Base-by-base conservation (phyloP, 2,888 invertebrate species). In the Alloscopus bannaensis region DNA sequence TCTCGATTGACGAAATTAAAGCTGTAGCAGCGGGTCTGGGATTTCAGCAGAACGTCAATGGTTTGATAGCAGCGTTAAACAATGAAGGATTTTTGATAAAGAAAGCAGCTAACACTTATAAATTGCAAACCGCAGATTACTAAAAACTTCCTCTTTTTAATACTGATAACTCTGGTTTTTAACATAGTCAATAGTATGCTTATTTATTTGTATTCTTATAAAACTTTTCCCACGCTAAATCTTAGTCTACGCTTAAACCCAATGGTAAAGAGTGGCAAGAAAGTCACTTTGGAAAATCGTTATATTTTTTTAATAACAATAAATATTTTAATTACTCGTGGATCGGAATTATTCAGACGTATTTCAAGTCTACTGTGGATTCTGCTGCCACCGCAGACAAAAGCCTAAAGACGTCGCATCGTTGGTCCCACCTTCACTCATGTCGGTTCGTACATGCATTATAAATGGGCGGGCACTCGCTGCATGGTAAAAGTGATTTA, bases 21-120 rank as follows among this genome's bases (percentile, higher is more conserved):
- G 91, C 93, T 87, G 90, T 96, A 69, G 93, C 93, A 28, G 89
- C 90, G 85, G 90, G 91, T 6, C 91, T 91, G 0, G 93, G 92
- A 1, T 90, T 97, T 47, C 88, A 91, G 0, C 88, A 91, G 0
- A 93, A 93, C 87, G 91, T 95, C 83, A 90, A 90, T 60, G 91
- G 92, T 82, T 90, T 96, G 60, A 90, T 98, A 66, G 92, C 93
- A 84, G 91, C 93, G 40, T 91, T 97, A 85, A 97, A 98, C 88
- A 90, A 93, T 86, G 94, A 95, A 88, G 96, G 97, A 11, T 94
- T 93, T 89, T 89, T 98, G 83, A 89, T 98, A 83, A 93, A 95
- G 87, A 95, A 94, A 88, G 94, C 93, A 0, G 91, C 91, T 18
- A 92, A 93, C 87, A 89, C 92, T 65, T 95, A 94, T 87, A 93